Conservation (phyloP, 2,797 vertebrate species). For the Ambastaia sidthimunki region DNA sequence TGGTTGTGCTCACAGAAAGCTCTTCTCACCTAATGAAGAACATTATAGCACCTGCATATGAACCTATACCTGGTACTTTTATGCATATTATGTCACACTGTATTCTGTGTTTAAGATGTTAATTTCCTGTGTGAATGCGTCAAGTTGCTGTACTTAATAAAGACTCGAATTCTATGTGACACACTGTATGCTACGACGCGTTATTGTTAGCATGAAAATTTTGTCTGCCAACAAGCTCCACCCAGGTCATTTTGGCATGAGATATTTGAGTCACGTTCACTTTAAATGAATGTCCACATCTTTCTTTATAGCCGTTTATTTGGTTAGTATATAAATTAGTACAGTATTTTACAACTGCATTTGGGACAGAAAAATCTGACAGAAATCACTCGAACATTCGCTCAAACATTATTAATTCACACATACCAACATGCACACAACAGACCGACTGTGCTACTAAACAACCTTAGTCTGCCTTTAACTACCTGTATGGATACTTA, state of each 20-base stretch:
- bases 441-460: slow-evolving; percentile 48
- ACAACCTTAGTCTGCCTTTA: slow-evolving; percentile 36
- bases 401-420: slow-evolving; percentile 49
- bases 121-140: slow-evolving; percentile 84
- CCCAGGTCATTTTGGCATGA: neutral
- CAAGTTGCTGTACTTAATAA: slow-evolving; percentile 89
- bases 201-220: no score
- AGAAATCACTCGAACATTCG: slow-evolving; percentile 16
- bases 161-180: slow-evolving; percentile 86
- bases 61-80: slow-evolving; percentile 87
- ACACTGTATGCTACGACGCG: slow-evolving; percentile 35
- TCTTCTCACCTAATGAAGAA: slow-evolving; percentile 80
- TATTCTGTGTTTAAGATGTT: slow-evolving; percentile 83
- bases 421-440: slow-evolving; percentile 45
- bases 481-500: slow-evolving; percentile 47
- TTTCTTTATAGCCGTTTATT: slow-evolving; percentile 71
- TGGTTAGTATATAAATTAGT: slow-evolving; percentile 69
- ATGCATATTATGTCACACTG: slow-evolving; percentile 83
- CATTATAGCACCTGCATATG: slow-evolving; percentile 82
- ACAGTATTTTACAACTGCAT: slow-evolving; percentile 49
- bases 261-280: neutral
- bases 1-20: slow-evolving; percentile 81
- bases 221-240: neutral
- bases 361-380: slow-evolving; percentile 24
- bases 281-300: slow-evolving; percentile 42